Base-by-base conservation (phyloP, 2,113 vertebrate species). In the Apistogramma diplotaenia region DNA sequence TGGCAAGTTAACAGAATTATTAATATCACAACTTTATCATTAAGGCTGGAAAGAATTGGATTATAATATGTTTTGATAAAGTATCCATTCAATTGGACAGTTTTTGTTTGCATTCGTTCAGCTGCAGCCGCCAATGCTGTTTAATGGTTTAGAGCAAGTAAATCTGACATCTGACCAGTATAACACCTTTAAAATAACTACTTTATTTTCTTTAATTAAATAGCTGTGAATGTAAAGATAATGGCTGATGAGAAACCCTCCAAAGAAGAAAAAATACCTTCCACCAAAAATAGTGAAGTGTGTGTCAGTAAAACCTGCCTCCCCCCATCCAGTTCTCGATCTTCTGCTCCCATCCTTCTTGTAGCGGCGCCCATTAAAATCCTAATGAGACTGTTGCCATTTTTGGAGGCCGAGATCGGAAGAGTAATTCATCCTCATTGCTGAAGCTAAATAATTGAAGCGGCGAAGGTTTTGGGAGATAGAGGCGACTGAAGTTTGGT, bases 331-430 rank as follows among this genome's bases (percentile, higher is more conserved):
- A 46, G 37, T 31, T 57, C 84, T 89, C 58, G 51, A 57, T 85
- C 79, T 70, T 83, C 82, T 59, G 33, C 49, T 78, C 76, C 73
- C 70, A 53, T 77, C 74, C 80, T 70, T 73, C 74, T 83, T 79
- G 49, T 57, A 6, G 71, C 37, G 37, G 57, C n/a, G 29, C 43
- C 80, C 61, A 88, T 93, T 92, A 87, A 85, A 85, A 86, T 80
- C 89, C 76, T 93, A 91, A 92, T 92, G 88, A 93, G 86, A 74
- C 82, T 79, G 87, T 86, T 83, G 58, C 91, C 85, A 29, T 92
- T 92, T 93, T 89, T 90, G 89, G 88, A 91, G 43, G 6, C 78
- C 8, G 35, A 78, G 78, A 79, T 82, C 55, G 60, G 74, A 80
- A 74, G 61, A 89, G 80, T 83, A 74, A 93, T 90, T 87, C 83